Base-by-base conservation (phyloP, 1,140 invertebrate genomes). In the Triops longicaudatus region DNA sequence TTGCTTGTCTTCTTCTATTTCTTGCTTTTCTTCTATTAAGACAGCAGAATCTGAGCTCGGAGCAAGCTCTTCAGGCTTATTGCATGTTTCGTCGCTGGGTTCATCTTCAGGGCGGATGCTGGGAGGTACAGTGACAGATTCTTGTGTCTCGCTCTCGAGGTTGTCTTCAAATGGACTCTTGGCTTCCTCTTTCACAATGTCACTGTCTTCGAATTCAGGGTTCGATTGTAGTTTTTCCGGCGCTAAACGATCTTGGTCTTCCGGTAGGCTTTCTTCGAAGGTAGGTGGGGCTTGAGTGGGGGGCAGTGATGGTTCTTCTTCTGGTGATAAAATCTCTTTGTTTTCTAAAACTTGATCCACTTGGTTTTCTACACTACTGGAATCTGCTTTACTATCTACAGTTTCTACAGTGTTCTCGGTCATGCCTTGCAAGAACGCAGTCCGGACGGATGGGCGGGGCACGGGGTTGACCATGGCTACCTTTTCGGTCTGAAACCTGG, bases 131-230 rank as follows among this genome's bases (percentile, higher is more conserved):
- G 14, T 26, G 37, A 28, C 27, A 9, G 12, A 26, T 43, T 75
- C 28, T 10, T 75, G 14, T 31, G 28, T 4, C 10, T 41, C 27
- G 5, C 37, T 44, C 44, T 75, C 74, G 12, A 43, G 37, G n/a
- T 75, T 28, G 22, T 75, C 74, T 44, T 42, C 74, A 26, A 75
- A 75, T 5, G 74, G 74, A 43, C 42, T 75, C 27, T 4, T 14
- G 4, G 74, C 37, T 43, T 75, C 37, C 17, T 75, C 27, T n/a
- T 27, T 17, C 31, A 63, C 14, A n/a, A 1, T 14, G 9, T n/a
- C 17, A 75, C 22, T 12, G 9, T 31, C 11, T 43, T 28, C 74
- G 6, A 17, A 12, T 75, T 43, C 10, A 10, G 74, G 1, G 17
- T 1, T 31, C 26, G 27, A 1, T 1, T 10, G 41, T 31, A 14